phyloP scores from a whole-genome alignment of 2,888 invertebrate species.

The Hemistola chrysoprasaria region DNA sequence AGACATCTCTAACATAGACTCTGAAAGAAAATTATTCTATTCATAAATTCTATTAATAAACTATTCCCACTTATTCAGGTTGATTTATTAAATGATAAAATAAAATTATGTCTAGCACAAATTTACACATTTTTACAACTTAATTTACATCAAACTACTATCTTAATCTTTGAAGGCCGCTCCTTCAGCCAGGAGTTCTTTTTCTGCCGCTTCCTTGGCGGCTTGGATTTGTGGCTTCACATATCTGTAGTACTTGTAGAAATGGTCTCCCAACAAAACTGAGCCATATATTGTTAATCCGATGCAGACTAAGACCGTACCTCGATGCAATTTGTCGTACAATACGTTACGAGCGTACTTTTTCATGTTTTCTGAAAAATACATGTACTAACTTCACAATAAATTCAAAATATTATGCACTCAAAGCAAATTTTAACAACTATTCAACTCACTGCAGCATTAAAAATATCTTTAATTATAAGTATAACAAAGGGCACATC shows the following conservation, averaged over 20 bases:
- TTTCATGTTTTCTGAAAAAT: slow-evolving; percentile 51
- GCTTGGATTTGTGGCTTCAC: slow-evolving; percentile 66
- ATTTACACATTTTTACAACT: slow-evolving; percentile 34
- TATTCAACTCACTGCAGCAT: too few species aligned
- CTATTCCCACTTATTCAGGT: slow-evolving; percentile 2
- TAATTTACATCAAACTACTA: slow-evolving; percentile 20
- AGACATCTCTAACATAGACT: too few species aligned
- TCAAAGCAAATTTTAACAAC: too few species aligned
- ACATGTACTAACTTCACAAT: slow-evolving; percentile 46
- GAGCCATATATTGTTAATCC: slow-evolving; percentile 63
- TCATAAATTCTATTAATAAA: not conserved
- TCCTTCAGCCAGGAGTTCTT: slow-evolving; percentile 76
- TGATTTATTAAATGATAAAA: slow-evolving; percentile 38
- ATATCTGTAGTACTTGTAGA: slow-evolving; percentile 67
- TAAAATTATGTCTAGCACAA: slow-evolving; percentile 33
- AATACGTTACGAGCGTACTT: slow-evolving; percentile 62
- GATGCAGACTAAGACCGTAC: slow-evolving; percentile 68
- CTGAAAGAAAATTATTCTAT: too few species aligned
- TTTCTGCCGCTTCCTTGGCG: slow-evolving; percentile 57
- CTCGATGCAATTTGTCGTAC: slow-evolving; percentile 74
- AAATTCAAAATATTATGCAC: slow-evolving; percentile 33
- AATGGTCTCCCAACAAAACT: slow-evolving; percentile 55
- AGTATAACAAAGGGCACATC: too few species aligned
- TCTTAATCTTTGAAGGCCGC: slow-evolving; percentile 46
- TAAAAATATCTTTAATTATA: too few species aligned